Base-by-base conservation (phyloP, 2,113 vertebrate species). In the Hepsetus odoe region DNA sequence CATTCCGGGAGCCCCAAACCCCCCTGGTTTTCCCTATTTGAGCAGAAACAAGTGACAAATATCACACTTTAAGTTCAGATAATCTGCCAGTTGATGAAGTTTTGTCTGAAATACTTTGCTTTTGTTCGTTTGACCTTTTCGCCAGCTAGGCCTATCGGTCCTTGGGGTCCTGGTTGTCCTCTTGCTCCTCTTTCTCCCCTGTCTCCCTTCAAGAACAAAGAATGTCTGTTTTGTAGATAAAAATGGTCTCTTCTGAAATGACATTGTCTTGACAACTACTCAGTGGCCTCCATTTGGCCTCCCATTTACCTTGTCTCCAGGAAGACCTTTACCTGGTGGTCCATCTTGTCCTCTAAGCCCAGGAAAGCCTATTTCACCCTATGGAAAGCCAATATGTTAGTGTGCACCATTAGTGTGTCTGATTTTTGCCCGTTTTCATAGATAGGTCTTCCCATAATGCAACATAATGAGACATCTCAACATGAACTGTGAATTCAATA, bases 281-380 rank as follows among this genome's bases (percentile, higher is more conserved):
- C 4, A 11, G 26, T 59, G 56, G 7, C 26, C 26, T 59, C 56
- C 14, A 59, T 59, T 28, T 67, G 33, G 61, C 22, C 3, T 33
- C 58, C 26, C 22, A 32, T 4, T 68, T 85, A 70, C 92, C 89
- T 92, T 92, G 16, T 71, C 87, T 80, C 93, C 93, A 38, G 89
- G 81, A 66, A 79, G 32, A 2, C 92, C 92, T 88, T 85, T 91
- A 72, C 91, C 92, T 14, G 90, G 88, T 71, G 84, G 66, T 0
- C 92, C 93, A 3, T 92, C 91, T 9, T 79, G 79, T 72, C 93
- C 93, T 38, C 87, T 82, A 6, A 38, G 76, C 0, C 93, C 93
- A 0, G 82, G 85, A 53, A 87, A 53, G 18, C 93, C 92, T 0
- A 83, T 33, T 40, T 92, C 90, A 18, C 92, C 93, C 93, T 94